These are phyloP conservation scores for Cosmorhoe ocellata DNA, from an alignment of 2,888 invertebrate species.

Conservation along the genomic window DNA sequence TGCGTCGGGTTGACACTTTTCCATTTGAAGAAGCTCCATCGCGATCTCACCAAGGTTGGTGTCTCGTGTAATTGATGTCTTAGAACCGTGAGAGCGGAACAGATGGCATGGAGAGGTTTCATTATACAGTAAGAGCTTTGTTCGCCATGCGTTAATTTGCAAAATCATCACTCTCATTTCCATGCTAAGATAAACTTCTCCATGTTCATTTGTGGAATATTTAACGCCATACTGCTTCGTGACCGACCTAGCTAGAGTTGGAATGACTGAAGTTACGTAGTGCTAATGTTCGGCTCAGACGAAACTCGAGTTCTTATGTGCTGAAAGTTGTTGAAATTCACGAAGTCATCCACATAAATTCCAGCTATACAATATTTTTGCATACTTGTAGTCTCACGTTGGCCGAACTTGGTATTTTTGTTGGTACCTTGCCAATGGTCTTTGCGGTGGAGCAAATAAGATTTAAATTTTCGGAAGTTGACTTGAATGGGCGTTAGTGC, in stretches of 20 bases:
- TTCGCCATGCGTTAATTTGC: constrained; percentile 51
- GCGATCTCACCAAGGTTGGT: constrained; percentile 88
- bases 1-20: constrained; percentile 92
- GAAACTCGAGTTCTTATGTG: constrained; percentile 44
- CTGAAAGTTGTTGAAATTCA: constrained; percentile 52
- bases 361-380: constrained; percentile 51
- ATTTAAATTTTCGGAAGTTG: constrained; percentile 73
- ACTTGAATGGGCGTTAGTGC: constrained; percentile 46
- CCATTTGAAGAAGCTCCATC: constrained; percentile 91
- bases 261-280: constrained; percentile 52
- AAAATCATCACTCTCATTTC: constrained; percentile 46
- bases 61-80: constrained; percentile 32
- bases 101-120: constrained; percentile 63
- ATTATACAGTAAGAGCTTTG: constrained; percentile 35
- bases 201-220: constrained; percentile 54
- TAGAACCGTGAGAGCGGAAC: constrained; percentile 29
- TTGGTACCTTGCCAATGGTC: constrained; percentile 65
- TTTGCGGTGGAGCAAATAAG: constrained; percentile 66
- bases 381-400: constrained; percentile 50
- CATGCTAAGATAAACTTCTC: constrained; percentile 53
- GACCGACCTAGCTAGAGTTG: constrained; percentile 33
- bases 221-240: constrained; percentile 59
- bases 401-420: constrained; percentile 51
- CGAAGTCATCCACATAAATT: constrained; percentile 57
- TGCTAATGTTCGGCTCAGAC: constrained; percentile 50